These are phyloP conservation scores for Cephus pulcher DNA, from an alignment of 2,888 invertebrate genomes.

Conservation along the genomic window DNA sequence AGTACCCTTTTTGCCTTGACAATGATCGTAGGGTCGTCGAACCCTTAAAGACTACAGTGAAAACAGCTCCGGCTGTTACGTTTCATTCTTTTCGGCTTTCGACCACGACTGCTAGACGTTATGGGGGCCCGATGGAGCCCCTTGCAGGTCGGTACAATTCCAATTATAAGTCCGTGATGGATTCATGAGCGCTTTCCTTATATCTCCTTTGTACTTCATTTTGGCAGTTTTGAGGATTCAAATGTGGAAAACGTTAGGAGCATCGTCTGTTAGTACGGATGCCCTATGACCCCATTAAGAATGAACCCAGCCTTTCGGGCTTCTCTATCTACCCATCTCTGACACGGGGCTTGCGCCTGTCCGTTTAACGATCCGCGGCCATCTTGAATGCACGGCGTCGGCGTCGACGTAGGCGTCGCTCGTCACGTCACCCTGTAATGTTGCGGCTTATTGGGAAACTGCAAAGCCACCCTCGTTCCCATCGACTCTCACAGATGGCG, in stretches of 20 bases:
- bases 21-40: slow-evolving; percentile 34
- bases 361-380: slow-evolving; percentile 54
- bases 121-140: neutral
- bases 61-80: neutral
- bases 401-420: slow-evolving; percentile 44
- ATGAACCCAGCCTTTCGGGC: neutral
- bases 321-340: slow-evolving; percentile 12
- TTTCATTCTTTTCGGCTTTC: neutral
- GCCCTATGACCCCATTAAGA: neutral
- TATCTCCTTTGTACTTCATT: neutral
- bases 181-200: neutral
- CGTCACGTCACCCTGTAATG: slow-evolving; percentile 49
- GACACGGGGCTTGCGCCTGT: slow-evolving; percentile 51
- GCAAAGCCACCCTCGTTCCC: slow-evolving; percentile 53
- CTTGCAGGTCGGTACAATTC: neutral
- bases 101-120: neutral
- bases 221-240: neutral
- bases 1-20: slow-evolving; percentile 15
- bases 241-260: neutral
- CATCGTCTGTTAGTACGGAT: neutral
- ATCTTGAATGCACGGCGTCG: slow-evolving; percentile 56
- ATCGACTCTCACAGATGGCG: slow-evolving; percentile 58
- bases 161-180: neutral
- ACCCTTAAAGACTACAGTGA: slow-evolving; percentile 23
- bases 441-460: slow-evolving; percentile 58